A percentile compares a stretch with the other conserved stretches of the same genome.
phyloP scores from a whole-genome alignment of 1,140 invertebrate genomes.

The Homarus americanus region DNA sequence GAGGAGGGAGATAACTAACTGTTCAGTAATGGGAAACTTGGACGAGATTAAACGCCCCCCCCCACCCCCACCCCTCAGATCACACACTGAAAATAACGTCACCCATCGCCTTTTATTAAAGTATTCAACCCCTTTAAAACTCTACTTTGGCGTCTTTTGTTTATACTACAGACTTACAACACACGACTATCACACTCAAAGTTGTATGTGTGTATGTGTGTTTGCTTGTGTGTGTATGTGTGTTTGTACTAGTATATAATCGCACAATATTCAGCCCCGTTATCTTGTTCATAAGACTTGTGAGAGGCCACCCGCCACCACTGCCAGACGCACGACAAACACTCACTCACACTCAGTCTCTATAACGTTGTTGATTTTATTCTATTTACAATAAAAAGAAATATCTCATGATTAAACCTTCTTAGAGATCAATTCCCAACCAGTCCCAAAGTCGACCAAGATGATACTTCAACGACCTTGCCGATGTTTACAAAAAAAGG shows the following conservation, averaged over 20 bases:
- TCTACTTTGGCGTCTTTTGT: no score
- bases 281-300: constrained; percentile 30
- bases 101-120: not conserved
- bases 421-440: no score
- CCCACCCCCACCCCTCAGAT: not conserved
- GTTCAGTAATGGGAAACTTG: constrained; percentile 30
- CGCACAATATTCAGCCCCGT: constrained; percentile 26
- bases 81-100: not conserved
- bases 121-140: no score
- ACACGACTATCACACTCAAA: no score
- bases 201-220: no score
- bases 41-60: not conserved
- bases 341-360: no score
- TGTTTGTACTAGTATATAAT: not conserved
- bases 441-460: no score
- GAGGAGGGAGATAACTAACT: not conserved
- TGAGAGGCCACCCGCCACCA: not conserved
- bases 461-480: not conserved
- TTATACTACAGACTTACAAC: no score
- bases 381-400: no score
- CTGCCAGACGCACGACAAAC: constrained; percentile 29
- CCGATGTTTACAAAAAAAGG: not conserved
- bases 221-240: no score
- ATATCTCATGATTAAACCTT: no score
- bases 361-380: no score